These are phyloP conservation scores for Athene noctua DNA, from an alignment of 2,113 vertebrate genomes.

Conservation along the genomic window DNA sequence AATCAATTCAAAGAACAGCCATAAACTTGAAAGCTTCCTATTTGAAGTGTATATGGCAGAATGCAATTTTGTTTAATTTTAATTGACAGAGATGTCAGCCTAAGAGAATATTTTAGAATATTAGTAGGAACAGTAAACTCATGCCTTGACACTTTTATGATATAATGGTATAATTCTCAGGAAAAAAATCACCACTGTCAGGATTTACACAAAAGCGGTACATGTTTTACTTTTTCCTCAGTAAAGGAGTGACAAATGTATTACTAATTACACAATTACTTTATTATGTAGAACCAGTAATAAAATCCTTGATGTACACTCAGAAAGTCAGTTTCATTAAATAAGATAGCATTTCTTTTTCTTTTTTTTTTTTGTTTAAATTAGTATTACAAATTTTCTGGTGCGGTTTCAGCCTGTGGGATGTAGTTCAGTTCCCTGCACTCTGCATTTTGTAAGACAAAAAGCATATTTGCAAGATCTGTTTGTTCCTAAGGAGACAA, in stretches of 20 bases:
- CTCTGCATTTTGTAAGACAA: background rate
- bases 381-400: background rate
- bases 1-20: slow-evolving; percentile 78
- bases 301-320: slow-evolving; percentile 66
- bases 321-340: slow-evolving; percentile 40
- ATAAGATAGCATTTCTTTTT: background rate
- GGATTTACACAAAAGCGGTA: slow-evolving; percentile 72
- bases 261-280: slow-evolving; percentile 79
- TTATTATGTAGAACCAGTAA: slow-evolving; percentile 72
- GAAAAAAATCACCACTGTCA: slow-evolving; percentile 67
- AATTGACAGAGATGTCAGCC: slow-evolving; percentile 84
- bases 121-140: slow-evolving; percentile 83
- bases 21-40: slow-evolving; percentile 77
- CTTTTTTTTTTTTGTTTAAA: background rate
- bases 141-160: slow-evolving; percentile 82
- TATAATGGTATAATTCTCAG: slow-evolving; percentile 80
- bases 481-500: background rate
- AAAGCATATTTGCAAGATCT: background rate
- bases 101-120: slow-evolving; percentile 84
- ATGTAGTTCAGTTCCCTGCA: background rate
- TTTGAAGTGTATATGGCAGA: slow-evolving; percentile 76
- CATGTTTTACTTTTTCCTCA: slow-evolving; percentile 62
- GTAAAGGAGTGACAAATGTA: slow-evolving; percentile 75
- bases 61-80: slow-evolving; percentile 84
- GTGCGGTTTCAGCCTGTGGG: background rate